Base-by-base conservation (phyloP, 2,888 invertebrate genomes). In the Esperia sulphurella region DNA sequence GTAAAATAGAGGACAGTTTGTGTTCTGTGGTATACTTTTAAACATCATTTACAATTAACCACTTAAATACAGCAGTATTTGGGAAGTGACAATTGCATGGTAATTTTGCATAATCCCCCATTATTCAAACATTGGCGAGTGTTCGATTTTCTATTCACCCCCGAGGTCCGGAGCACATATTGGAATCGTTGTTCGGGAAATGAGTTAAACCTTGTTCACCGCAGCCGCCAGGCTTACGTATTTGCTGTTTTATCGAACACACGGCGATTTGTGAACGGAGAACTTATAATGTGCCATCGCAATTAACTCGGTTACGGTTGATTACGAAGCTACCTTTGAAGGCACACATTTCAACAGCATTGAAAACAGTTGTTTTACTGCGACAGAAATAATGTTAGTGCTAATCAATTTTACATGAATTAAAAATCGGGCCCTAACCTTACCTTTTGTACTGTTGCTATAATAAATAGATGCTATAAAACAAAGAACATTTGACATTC, bases 141-240 rank as follows among this genome's bases (percentile, higher is more conserved):
- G 74, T 78, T 79, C 74, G 71, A 76, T 80, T 75, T 72, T 67
- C 73, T 64, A 72, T 78, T 75, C 77, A 65, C 68, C 76, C 77
- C 69, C 55, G 28, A 33, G 31, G 43, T 38, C 37, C 40, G 57
- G 61, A 66, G 69, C 80, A 80, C 77, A 82, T 84, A 83, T 85
- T 84, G 83, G 77, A 74, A 70, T 65, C 71, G 76, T 65, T 71
- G 74, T 75, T 69, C 74, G 71, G 80, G 81, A 86, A 86, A 87
- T 84, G 83, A 87, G 85, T 85, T 86, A 85, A 87, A 76, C 83
- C 82, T 70, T 75, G 79, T 83, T 83, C 79, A 68, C 80, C 78
- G 60, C 81, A 75, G 73, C 72, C 78, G 71, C 71, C 67, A 71
- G 68, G 71, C 68, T 70, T 71, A 73, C 75, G 65, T 79, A 71